These are phyloP conservation scores for Pygocentrus nattereri DNA, from an alignment of 2,797 vertebrate genomes.

Conservation along the genomic window DNA sequence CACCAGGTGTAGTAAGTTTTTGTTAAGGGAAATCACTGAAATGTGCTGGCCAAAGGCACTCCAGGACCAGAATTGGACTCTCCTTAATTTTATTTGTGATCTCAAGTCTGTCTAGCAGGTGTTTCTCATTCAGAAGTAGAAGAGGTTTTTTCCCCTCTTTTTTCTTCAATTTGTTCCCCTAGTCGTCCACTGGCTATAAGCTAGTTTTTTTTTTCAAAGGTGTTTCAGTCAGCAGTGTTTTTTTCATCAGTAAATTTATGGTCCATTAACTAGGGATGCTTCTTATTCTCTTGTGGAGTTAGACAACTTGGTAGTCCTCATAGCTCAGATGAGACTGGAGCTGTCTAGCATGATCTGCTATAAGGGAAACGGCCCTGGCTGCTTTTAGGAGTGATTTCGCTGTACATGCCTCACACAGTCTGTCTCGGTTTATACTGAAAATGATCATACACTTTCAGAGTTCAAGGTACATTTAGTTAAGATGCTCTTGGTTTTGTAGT, in stretches of 20 bases:
- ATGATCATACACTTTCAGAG: background rate
- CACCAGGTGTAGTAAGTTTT: background rate
- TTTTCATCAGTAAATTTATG: constrained; percentile 19
- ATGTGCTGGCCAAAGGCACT: background rate
- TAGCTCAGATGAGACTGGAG: background rate
- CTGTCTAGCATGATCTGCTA: background rate
- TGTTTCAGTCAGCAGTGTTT: constrained; percentile 18
- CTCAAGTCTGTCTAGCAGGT: constrained; percentile 3
- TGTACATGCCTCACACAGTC: background rate
- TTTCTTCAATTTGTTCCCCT: background rate
- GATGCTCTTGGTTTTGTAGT: background rate
- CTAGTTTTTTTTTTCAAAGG: constrained; percentile 16
- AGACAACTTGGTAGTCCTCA: background rate
- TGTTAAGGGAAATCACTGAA: background rate
- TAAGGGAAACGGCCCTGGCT: background rate
- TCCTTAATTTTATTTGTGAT: background rate
- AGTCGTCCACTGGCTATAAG: constrained; percentile 45
- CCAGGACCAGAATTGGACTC: background rate
- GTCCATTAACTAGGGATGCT: constrained; percentile 11
- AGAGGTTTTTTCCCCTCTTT: background rate
- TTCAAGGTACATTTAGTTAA: constrained; percentile 27
- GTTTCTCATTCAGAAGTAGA: constrained; percentile 6
- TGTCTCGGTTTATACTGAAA: background rate
- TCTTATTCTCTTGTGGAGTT: background rate
- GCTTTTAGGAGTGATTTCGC: background rate